Evolutionary conservation across 1,140 invertebrate genomes (phyloP).

Genomic region (Anoplolepis gracilipes): DNA sequence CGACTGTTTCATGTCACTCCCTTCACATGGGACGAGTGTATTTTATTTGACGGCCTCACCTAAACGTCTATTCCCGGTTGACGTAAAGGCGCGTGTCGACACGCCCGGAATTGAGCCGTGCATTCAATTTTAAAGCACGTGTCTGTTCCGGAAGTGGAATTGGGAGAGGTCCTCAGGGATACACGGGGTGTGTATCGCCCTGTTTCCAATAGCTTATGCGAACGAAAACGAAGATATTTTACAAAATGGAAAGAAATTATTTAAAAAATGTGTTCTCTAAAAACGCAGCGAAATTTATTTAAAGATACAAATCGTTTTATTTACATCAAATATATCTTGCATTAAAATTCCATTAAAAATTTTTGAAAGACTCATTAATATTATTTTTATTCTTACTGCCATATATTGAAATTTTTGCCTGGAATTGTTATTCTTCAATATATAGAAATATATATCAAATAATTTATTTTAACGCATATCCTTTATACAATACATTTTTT

Average conservation of each 20-base stretch:
- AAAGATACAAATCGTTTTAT: background rate
- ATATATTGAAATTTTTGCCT: background rate
- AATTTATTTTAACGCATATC: background rate
- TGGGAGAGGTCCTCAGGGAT: constrained; percentile 55
- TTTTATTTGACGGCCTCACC: constrained; percentile 77
- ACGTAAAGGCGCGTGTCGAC: constrained; percentile 77
- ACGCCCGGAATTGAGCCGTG: constrained; percentile 78
- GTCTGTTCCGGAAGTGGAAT: constrained; percentile 38
- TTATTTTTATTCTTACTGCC: background rate
- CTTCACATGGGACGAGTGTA: constrained; percentile 73
- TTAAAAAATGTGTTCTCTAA: background rate
- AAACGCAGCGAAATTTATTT: background rate
- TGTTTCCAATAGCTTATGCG: constrained; percentile 26
- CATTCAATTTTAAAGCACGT: constrained; percentile 78
- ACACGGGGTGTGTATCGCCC: constrained; percentile 15
- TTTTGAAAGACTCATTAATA: background rate
- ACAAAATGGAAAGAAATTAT: constrained; percentile 24
- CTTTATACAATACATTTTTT: background rate
- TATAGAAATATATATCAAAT: constrained; percentile 3
- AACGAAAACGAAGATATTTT: constrained; percentile 21
- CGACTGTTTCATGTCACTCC: constrained; percentile 71
- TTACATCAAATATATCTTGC: background rate
- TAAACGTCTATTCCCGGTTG: constrained; percentile 76
- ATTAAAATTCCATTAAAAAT: background rate
- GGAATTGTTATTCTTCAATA: background rate